Conservation (phyloP, 2,113 vertebrate species). For the Dromaius novaehollandiae region DNA sequence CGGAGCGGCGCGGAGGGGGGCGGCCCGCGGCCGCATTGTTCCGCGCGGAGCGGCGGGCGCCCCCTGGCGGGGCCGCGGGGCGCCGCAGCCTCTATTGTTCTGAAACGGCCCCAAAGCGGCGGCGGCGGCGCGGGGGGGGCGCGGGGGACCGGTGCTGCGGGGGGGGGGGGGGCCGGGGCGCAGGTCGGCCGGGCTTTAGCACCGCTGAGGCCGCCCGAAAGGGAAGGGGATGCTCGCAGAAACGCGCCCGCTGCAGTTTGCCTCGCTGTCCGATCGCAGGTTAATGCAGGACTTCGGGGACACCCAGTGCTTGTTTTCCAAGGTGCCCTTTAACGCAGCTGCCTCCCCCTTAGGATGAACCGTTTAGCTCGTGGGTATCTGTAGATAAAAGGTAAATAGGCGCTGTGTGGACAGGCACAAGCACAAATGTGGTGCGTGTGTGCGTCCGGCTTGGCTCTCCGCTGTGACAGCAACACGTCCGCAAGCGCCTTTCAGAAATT, state of each 20-base stretch:
- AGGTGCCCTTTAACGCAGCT: neutral
- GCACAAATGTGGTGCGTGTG: neutral
- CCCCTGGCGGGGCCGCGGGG: slow-evolving; percentile 68
- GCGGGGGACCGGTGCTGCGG: too few relatives aligned
- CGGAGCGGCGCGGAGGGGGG: neutral
- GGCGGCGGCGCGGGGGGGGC: too few relatives aligned
- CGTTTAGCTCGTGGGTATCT: neutral
- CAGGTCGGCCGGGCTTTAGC: neutral
- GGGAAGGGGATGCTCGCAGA: neutral
- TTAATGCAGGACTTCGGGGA: neutral
- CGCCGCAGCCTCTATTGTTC: slow-evolving; percentile 79
- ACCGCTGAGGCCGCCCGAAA: neutral
- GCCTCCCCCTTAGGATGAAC: neutral
- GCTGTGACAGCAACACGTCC: neutral
- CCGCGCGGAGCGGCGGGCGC: slow-evolving; percentile 10
- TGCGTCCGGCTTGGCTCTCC: neutral
- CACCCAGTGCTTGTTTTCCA: too few relatives aligned
- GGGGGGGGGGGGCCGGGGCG: too few relatives aligned
- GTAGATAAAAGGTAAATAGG: fast-evolving
- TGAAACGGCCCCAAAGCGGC: slow-evolving; percentile 46
- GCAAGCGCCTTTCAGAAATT: neutral
- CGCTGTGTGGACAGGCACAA: neutral
- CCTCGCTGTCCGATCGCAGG: neutral
- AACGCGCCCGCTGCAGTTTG: neutral
- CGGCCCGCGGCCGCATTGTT: slow-evolving; percentile 6